phyloP scores from a whole-genome alignment of 2,113 vertebrate species.

The Brachyhypopomus occidentalis region DNA sequence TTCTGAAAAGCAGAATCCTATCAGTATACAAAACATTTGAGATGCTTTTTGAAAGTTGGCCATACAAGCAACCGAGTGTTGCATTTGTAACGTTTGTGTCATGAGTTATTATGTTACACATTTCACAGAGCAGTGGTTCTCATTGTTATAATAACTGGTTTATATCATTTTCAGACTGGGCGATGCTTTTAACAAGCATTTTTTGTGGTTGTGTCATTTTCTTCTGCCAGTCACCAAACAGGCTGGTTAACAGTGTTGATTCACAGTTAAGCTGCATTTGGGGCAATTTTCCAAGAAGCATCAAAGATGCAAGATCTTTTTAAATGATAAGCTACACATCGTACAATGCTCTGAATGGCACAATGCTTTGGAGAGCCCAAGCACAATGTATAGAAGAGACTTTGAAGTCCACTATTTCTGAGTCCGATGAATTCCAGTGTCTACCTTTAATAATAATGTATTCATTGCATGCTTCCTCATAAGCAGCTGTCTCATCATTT shows the following conservation, averaged over 20 bases:
- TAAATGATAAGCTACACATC: slow-evolving; percentile 1
- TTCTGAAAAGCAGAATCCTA: background rate
- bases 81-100: background rate
- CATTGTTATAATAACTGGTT: slow-evolving; percentile 16
- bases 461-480: background rate
- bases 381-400: background rate
- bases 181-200: slow-evolving; percentile 21
- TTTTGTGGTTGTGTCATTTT: slow-evolving; percentile 1
- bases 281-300: background rate
- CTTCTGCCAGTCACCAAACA: slow-evolving; percentile 6
- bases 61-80: background rate
- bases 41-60: slow-evolving; percentile 15
- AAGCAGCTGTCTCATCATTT: background rate
- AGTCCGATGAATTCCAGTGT: background rate
- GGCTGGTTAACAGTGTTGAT: background rate
- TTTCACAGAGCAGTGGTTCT: slow-evolving; percentile 6
- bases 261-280: background rate
- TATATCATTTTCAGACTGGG: background rate
- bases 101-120: slow-evolving; percentile 1
- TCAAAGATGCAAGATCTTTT: background rate
- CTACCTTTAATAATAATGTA: background rate
- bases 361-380: background rate
- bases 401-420: background rate
- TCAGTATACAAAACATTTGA: background rate
- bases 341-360: background rate